phyloP scores from a whole-genome alignment of 1,140 invertebrate species.

The Nasonia longicornis region DNA sequence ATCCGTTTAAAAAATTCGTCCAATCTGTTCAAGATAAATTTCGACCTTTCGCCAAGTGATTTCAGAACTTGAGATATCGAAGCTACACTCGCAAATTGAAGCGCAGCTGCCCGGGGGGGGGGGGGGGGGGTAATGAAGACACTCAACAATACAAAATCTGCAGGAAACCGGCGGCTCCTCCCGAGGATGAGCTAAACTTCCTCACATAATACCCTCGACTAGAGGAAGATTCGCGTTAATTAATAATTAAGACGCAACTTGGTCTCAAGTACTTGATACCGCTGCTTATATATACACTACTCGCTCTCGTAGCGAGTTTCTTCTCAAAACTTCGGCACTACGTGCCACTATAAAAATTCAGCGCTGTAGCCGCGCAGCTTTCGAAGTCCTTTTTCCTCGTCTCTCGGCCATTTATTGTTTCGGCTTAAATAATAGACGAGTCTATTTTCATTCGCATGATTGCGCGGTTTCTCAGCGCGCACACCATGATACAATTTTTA shows the following conservation, averaged over 20 bases:
- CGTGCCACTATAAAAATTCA: slow-evolving; percentile 21
- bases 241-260: slow-evolving; percentile 31
- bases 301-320: neutral
- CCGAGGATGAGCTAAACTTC: slow-evolving; percentile 21
- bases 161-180: neutral
- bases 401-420: slow-evolving; percentile 13
- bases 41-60: neutral
- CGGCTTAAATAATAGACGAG: slow-evolving; percentile 16
- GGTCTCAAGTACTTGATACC: neutral
- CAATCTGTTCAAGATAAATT: neutral
- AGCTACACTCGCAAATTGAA: neutral
- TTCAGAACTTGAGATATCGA: neutral
- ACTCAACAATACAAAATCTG: slow-evolving; percentile 14
- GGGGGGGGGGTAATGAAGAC: slow-evolving; percentile 13
- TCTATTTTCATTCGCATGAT: neutral
- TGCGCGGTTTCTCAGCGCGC: neutral
- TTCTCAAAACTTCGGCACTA: neutral
- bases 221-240: slow-evolving; percentile 4
- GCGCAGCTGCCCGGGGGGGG: neutral
- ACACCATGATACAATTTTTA: neutral
- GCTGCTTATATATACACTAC: neutral
- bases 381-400: neutral
- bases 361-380: neutral
- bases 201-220: slow-evolving; percentile 2
- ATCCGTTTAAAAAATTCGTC: neutral